These are phyloP conservation scores for Resseliella maxima DNA, from an alignment of 2,888 invertebrate species.

Conservation along the genomic window DNA sequence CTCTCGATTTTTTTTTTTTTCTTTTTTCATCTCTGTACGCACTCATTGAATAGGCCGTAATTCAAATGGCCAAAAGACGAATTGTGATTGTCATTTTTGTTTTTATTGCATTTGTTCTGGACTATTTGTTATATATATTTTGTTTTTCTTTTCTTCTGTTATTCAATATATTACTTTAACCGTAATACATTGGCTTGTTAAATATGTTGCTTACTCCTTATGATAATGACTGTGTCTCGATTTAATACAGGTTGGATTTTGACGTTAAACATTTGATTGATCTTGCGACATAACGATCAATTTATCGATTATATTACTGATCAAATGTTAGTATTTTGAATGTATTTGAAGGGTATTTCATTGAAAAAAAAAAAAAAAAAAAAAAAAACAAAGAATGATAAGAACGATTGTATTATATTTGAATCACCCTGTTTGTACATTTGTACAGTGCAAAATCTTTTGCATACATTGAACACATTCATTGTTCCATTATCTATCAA, in stretches of 20 bases:
- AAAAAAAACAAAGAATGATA: not conserved
- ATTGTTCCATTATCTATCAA: constrained; percentile 32
- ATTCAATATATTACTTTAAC: no score
- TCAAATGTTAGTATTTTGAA: not conserved
- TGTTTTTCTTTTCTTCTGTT: not conserved
- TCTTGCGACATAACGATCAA: not conserved
- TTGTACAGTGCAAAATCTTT: constrained; percentile 4
- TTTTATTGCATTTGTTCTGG: not conserved
- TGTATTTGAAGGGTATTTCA: no score
- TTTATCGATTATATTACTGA: not conserved
- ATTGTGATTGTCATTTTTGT: not conserved
- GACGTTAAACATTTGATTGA: not conserved
- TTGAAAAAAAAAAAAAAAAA: no score
- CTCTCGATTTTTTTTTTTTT: no score
- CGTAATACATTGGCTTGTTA: not conserved
- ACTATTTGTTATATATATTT: no score
- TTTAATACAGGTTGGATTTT: not conserved
- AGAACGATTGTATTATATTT: not conserved
- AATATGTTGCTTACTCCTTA: not conserved
- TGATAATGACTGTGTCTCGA: not conserved
- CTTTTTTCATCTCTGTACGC: no score
- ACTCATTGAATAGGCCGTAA: constrained; percentile 22
- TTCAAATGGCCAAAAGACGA: not conserved
- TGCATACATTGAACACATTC: not conserved
- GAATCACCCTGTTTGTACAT: not conserved